Base-by-base conservation (phyloP, 2,888 invertebrate species). In the Oasisia sp. region DNA sequence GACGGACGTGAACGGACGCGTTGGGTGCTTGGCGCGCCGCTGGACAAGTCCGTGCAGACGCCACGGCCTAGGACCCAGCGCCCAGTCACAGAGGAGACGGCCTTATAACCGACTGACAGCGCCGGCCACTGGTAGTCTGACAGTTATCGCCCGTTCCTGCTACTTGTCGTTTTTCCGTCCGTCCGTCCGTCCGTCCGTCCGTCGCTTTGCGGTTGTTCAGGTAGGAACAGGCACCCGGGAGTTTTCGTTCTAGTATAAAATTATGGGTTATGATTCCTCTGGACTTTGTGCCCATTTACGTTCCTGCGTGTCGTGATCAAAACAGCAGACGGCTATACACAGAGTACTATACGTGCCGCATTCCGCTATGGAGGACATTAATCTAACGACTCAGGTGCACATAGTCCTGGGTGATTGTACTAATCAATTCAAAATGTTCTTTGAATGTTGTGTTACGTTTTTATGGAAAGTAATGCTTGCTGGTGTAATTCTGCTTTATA, bases 21-120 rank as follows among this genome's bases (percentile, higher is more conserved):
- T 74, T 74, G 74, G 74, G 74, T 27, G 27, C 19, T 74, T 74
- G 74, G 74, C 74, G 74, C 74, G 74, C 74, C 50, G 27, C 74
- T 27, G 74, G 74, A 74, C 74, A 74, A 74, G 74, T 74, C 27
- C 74, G 74, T 74, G n/a, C 74, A 74, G 74, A 74, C 74, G 74
- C 74, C 74, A 4, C 74, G 74, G 74, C 74, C 74, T 19, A 74
- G 74, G 27, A 27, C 74, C 74, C 74, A 74, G 74, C 74, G 27
- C 74, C 74, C 74, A 74, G 74, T 74, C 74, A 74, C 1, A 11
- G 1, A 56, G 56, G 11, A 11, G 74, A 1, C 74, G 27, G 74
- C 74, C 19, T 74, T 74, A 74, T 74, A 74, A 74, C 74, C 74
- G 74, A 74, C 74, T n/a, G 50, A 74, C 27, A 74, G 74, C 74